phyloP scores from a whole-genome alignment of 2,113 vertebrate genomes.

The Tyto alba region DNA sequence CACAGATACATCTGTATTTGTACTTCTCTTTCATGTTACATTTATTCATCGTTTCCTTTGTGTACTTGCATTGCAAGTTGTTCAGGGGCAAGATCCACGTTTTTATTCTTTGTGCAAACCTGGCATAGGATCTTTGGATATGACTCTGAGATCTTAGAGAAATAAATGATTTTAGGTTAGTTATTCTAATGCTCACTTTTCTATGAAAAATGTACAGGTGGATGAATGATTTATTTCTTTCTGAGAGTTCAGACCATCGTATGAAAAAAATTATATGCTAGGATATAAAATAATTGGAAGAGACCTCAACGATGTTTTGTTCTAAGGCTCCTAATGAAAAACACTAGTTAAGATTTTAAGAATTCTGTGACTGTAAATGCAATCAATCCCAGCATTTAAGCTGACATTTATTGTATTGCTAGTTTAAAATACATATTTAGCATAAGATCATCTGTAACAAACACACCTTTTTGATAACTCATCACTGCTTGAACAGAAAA shows the following conservation, averaged over 20 bases:
- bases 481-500: not conserved
- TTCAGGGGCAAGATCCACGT: not conserved
- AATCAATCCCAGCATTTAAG: not conserved
- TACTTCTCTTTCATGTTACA: not conserved
- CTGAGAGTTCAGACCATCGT: not conserved
- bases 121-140: not conserved
- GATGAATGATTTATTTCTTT: not conserved
- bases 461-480: not conserved
- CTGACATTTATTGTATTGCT: not conserved
- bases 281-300: not conserved
- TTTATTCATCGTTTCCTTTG: not conserved
- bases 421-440: not conserved
- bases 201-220: not conserved
- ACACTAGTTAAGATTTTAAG: not conserved
- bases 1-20: not conserved
- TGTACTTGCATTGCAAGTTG: not conserved
- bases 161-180: not conserved
- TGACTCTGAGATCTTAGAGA: not conserved
- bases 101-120: not conserved
- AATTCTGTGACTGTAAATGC: not conserved
- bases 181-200: not conserved
- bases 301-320: not conserved
- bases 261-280: not conserved
- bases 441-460: not conserved
- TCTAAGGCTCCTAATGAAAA: not conserved